phyloP scores from a whole-genome alignment of 2,113 vertebrate species.

The Sinocyclocheilus anshuiensis region DNA sequence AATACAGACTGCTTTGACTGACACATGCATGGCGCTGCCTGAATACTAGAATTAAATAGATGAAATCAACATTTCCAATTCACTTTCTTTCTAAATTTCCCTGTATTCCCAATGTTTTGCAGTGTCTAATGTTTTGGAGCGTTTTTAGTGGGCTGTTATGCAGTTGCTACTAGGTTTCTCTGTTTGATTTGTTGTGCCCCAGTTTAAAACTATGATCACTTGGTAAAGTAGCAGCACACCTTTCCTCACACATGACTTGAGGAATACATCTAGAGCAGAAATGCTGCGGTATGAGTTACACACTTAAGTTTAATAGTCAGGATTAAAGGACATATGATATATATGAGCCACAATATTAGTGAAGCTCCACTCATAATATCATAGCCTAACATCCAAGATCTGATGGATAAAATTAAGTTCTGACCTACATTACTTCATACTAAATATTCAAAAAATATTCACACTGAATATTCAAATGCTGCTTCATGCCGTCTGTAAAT shows the following conservation, averaged over 20 bases:
- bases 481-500: background rate
- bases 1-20: background rate
- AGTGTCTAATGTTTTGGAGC: background rate
- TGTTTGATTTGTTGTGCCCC: background rate
- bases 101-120: background rate
- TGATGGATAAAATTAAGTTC: background rate
- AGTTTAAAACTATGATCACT: background rate
- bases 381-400: background rate
- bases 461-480: background rate
- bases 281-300: background rate
- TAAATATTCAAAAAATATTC: background rate
- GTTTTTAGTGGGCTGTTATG: background rate
- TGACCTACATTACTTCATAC: background rate
- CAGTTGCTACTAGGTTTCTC: background rate
- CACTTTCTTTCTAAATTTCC: background rate
- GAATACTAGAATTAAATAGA: background rate
- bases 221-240: background rate
- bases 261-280: background rate
- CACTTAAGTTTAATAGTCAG: background rate
- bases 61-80: background rate
- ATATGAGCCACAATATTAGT: background rate
- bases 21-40: background rate
- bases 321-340: background rate
- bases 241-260: background rate
- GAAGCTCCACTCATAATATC: background rate